Evolutionary conservation across 2,113 vertebrate genomes (phyloP), one percentile per base, ranked within the genome.

Genomic region (Alaudala cheleensis): DNA sequence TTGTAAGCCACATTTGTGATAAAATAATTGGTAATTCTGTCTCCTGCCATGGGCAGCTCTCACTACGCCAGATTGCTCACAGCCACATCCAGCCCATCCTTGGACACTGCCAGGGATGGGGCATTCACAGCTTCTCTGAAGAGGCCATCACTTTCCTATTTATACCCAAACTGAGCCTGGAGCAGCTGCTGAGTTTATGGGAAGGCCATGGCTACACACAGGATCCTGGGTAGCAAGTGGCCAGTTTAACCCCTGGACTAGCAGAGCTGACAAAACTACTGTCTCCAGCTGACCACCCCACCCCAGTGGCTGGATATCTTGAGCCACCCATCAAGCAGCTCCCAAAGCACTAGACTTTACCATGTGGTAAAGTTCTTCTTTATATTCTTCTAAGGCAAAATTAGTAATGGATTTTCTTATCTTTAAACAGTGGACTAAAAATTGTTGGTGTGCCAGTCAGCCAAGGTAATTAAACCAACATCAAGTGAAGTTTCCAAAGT

Each of bases 321-420:
- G n/a, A 57, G 22, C 24, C 28, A 45, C 22, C 20, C 57, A 29
- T 50, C 72, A 66, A 37, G 0, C 24, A 71, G 16, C 21, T 84
- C 39, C 20, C 1, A 3, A 51, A 61, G 66, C 2, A 1, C 22
- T 7, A 6, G 10, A 42, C 6, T 54, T 57, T 11, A n/a, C n/a
- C n/a, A n/a, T n/a, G n/a, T n/a, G n/a, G n/a, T n/a, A n/a, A n/a
- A n/a, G n/a, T n/a, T n/a, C n/a, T n/a, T n/a, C 6, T 54, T 57
- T 11, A 0, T 25, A 37, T 11, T 34, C 23, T 34, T 89, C 69
- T 58, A 60, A 87, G 64, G 11, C 12, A 39, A 44, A 58, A 58
- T 22, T 21, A 6, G 18, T 26, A 40, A 45, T 25, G 26, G 14
- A 54, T 60, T 53, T n/a, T 37, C 31, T 64, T 88, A 22, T 23